Evolutionary conservation across 2,888 invertebrate genomes (phyloP).

Genomic region (Drosophila macrospina): DNA sequence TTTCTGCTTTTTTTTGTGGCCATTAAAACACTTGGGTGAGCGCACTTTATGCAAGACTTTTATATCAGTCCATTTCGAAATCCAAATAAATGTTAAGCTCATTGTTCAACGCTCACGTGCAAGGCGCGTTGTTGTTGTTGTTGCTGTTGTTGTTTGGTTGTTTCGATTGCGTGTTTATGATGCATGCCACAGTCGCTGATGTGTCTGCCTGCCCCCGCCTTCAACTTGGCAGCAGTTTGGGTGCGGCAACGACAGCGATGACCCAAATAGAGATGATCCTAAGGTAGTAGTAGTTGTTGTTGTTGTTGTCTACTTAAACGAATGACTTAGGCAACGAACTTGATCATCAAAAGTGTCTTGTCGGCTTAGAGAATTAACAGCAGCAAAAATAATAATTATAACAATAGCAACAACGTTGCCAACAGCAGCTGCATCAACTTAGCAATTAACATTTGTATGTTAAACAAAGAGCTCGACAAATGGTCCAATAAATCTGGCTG

Average conservation of each 20-base stretch:
- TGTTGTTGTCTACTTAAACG: slow-evolving; percentile 41
- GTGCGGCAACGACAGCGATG: slow-evolving; percentile 43
- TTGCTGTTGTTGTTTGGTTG: slow-evolving; percentile 5
- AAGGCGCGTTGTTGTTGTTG: slow-evolving; percentile 24
- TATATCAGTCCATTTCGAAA: slow-evolving; percentile 34
- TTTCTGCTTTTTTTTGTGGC: slow-evolving; percentile 24
- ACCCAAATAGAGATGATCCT: slow-evolving; percentile 36
- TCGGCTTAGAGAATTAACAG: slow-evolving; percentile 37
- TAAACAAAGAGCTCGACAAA: slow-evolving; percentile 41
- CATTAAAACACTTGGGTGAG: slow-evolving; percentile 40
- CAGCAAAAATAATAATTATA: slow-evolving; percentile 16
- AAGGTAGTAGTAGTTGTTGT: slow-evolving; percentile 22
- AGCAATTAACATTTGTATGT: slow-evolving; percentile 58
- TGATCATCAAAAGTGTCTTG: slow-evolving; percentile 39
- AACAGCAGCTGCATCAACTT: slow-evolving; percentile 50
- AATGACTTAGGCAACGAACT: slow-evolving; percentile 77
- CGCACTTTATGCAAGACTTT: slow-evolving; percentile 58
- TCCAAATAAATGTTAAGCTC: slow-evolving; percentile 28
- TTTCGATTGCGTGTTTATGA: slow-evolving; percentile 34
- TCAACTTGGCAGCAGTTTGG: slow-evolving; percentile 25
- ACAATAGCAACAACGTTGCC: slow-evolving; percentile 5
- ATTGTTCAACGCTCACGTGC: slow-evolving; percentile 54
- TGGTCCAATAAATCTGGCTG: slow-evolving; percentile 37
- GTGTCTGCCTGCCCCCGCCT: slow-evolving; percentile 19
- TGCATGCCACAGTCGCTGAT: slow-evolving; percentile 14